Conservation (phyloP, 2,113 vertebrate genomes). For the Cochlearius cochlearius region DNA sequence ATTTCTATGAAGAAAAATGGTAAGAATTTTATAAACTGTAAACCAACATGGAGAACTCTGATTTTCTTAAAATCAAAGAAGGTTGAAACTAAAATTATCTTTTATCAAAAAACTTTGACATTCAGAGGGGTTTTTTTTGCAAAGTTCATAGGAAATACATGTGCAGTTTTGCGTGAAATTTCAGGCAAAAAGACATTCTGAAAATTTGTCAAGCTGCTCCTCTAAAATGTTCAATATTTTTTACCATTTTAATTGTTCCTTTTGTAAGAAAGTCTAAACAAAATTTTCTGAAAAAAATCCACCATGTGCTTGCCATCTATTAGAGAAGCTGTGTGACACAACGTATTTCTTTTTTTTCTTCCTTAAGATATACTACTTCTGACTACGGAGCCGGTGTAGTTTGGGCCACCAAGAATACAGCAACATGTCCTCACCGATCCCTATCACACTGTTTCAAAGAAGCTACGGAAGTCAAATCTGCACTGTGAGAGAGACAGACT, state of each 20-base stretch:
- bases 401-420: background rate
- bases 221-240: background rate
- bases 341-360: background rate
- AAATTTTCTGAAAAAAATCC: background rate
- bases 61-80: background rate
- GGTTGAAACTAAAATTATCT: background rate
- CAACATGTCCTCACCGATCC: background rate
- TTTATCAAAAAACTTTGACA: background rate
- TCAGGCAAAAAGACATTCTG: background rate
- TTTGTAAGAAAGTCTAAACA: background rate
- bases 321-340: background rate
- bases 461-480: background rate
- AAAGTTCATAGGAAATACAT: background rate
- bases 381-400: background rate
- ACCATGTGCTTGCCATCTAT: background rate
- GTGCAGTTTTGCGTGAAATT: background rate
- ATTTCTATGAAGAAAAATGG: background rate
- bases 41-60: background rate
- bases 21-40: background rate
- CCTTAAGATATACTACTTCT: background rate
- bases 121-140: background rate
- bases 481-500: background rate
- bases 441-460: background rate
- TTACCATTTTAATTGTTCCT: background rate
- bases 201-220: background rate